phyloP scores from a whole-genome alignment of 2,888 invertebrate genomes.

The Notodonta dromedarius region DNA sequence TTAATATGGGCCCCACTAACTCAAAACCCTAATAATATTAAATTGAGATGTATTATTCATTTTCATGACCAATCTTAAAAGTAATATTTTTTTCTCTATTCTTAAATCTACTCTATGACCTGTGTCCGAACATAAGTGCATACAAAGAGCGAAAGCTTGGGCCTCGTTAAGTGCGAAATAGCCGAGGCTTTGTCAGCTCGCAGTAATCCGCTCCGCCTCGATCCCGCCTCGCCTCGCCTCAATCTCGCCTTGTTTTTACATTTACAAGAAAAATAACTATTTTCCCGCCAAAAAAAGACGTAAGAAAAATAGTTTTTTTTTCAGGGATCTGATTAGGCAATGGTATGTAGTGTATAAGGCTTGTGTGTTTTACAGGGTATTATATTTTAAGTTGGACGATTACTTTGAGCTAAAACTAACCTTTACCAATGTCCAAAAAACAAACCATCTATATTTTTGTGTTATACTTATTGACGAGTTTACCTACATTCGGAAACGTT shows the following conservation, averaged over 20 bases:
- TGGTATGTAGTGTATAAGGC: background rate
- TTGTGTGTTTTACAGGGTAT: too few species aligned
- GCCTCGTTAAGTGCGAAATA: conserved; percentile 21
- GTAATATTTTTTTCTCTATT: background rate
- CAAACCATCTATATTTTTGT: too few species aligned
- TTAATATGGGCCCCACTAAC: too few species aligned
- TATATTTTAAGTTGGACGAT: too few species aligned
- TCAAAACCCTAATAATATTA: too few species aligned
- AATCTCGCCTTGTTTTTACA: conserved; percentile 4
- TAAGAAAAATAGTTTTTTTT: background rate
- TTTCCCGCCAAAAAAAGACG: conserved; percentile 3
- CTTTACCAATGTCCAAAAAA: too few species aligned
- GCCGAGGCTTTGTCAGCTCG: conserved; percentile 13
- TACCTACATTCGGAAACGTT: too few species aligned
- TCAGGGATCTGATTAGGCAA: background rate
- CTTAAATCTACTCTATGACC: conserved; percentile 17
- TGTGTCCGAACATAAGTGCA: conserved; percentile 20
- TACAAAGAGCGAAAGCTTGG: conserved; percentile 17
- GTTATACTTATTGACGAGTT: too few species aligned
- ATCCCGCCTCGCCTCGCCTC: conserved; percentile 4
- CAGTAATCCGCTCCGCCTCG: conserved; percentile 6
- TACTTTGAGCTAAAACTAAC: too few species aligned
- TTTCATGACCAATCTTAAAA: too few species aligned
- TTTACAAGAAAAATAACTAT: conserved; percentile 8
- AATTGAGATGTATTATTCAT: too few species aligned